Conservation (phyloP, 2,888 invertebrate genomes). For the Helleia helle region DNA sequence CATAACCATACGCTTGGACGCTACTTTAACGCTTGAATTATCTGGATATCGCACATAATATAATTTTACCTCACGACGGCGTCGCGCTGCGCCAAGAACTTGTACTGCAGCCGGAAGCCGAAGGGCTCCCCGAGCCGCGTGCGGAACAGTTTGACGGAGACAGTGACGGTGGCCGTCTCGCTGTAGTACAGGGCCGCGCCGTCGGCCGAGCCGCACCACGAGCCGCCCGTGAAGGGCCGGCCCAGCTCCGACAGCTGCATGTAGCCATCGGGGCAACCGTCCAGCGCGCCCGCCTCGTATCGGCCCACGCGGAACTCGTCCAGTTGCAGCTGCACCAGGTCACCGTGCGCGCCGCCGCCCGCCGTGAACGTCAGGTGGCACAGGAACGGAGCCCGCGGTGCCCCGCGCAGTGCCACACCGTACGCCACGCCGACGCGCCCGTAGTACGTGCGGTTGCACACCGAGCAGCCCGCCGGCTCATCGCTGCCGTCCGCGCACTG, state of each 20-base stretch:
- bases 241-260: constrained; percentile 91
- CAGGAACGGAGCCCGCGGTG: constrained; percentile 86
- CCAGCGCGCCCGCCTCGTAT: constrained; percentile 80
- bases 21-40: too few relatives aligned
- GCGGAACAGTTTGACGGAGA: constrained; percentile 85
- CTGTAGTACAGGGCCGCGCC: constrained; percentile 90
- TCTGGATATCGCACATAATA: background rate
- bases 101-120: constrained; percentile 85
- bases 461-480: constrained; percentile 86
- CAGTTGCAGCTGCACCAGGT: constrained; percentile 91
- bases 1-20: too few relatives aligned
- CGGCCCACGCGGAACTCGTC: constrained; percentile 91
- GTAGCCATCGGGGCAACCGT: constrained; percentile 91
- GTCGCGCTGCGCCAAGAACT: constrained; percentile 86
- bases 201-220: constrained; percentile 90
- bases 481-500: constrained; percentile 91
- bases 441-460: constrained; percentile 93
- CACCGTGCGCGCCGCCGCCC: constrained; percentile 89
- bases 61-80: constrained; percentile 78
- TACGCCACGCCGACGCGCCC: constrained; percentile 89
- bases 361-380: constrained; percentile 95
- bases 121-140: constrained; percentile 83
- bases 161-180: constrained; percentile 91
- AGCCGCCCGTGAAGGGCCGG: constrained; percentile 90
- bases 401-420: constrained; percentile 82